These are phyloP conservation scores for Pollachius pollachius DNA, from an alignment of 2,113 vertebrate genomes.

Conservation along the genomic window DNA sequence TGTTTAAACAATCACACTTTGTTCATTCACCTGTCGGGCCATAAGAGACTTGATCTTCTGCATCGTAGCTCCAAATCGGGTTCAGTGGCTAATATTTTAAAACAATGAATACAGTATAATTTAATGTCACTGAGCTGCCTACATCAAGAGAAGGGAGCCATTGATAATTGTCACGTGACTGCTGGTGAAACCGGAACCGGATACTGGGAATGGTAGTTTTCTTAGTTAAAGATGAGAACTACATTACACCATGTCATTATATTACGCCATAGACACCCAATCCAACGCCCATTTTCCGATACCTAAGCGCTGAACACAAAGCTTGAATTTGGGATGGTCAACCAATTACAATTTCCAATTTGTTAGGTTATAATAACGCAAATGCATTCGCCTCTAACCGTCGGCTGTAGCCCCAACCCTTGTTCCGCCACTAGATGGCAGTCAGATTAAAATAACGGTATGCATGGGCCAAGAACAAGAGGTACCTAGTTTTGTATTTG, in stretches of 20 bases:
- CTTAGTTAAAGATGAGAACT: too few species aligned
- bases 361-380: too few species aligned
- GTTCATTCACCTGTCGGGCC: slow-evolving; percentile 86
- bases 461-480: background rate
- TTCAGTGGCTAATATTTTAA: background rate
- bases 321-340: too few species aligned
- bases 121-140: slow-evolving; percentile 48
- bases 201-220: slow-evolving; percentile 54
- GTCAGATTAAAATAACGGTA: slow-evolving; percentile 10
- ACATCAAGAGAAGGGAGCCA: slow-evolving; percentile 63
- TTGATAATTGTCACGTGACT: slow-evolving; percentile 68
- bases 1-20: too few species aligned
- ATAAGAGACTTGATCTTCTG: slow-evolving; percentile 98
- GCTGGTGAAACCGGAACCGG: background rate
- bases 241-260: too few species aligned
- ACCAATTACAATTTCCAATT: too few species aligned
- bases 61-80: slow-evolving; percentile 65
- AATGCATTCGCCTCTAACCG: too few species aligned
- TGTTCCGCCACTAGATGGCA: slow-evolving; percentile 48
- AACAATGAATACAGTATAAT: slow-evolving; percentile 8
- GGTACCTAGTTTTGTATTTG: too few species aligned
- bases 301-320: too few species aligned
- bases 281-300: too few species aligned
- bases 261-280: too few species aligned
- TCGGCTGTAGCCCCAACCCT: too few species aligned